Evolutionary conservation across 2,797 vertebrate species (phyloP).

Genomic region (Brachyalestes nurse): DNA sequence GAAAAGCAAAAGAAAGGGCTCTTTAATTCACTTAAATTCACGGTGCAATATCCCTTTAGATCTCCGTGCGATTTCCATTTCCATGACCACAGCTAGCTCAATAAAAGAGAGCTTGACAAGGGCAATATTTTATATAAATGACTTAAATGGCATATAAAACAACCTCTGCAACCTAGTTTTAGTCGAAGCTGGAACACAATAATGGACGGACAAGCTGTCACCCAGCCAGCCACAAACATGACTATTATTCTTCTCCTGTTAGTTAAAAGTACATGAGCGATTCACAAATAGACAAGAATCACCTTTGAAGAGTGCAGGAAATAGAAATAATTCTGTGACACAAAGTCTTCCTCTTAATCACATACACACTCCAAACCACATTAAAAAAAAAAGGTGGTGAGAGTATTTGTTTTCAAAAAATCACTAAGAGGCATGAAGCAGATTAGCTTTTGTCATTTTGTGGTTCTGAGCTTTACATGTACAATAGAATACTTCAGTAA

Average conservation of each 20-base stretch:
- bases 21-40: neutral
- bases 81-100: neutral
- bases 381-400: too few species aligned
- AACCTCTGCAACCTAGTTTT: constrained; percentile 17
- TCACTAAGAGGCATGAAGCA: constrained; percentile 11
- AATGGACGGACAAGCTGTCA: neutral
- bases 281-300: constrained; percentile 32
- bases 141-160: too few species aligned
- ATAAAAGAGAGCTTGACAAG: neutral
- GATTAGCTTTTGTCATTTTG: constrained; percentile 17
- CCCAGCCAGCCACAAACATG: constrained; percentile 4
- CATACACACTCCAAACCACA: neutral
- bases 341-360: neutral
- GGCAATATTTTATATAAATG: neutral
- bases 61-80: neutral
- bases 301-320: constrained; percentile 5
- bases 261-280: constrained; percentile 31
- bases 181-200: neutral
- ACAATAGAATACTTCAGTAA: neutral
- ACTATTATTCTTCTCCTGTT: neutral
- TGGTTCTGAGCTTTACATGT: neutral
- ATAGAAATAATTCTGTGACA: constrained; percentile 16
- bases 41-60: too few species aligned
- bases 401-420: constrained; percentile 2
- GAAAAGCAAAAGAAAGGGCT: constrained; percentile 43